A percentile compares a stretch with the other conserved stretches of the same genome.
Evolutionary conservation across 2,888 invertebrate genomes (phyloP).

Genomic region (Thumatha senex): DNA sequence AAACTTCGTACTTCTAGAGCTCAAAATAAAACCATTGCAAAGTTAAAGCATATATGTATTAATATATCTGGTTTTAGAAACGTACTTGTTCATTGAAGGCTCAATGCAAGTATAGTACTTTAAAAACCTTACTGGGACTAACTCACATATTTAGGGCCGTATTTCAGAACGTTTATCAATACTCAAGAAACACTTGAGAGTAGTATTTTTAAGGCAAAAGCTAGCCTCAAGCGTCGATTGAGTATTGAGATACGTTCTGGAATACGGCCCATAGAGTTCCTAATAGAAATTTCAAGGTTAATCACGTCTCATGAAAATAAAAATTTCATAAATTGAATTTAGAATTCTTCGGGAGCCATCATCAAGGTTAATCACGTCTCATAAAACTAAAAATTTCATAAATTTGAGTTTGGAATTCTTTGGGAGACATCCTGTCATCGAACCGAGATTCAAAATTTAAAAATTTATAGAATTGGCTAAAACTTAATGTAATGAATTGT

Average conservation of each 20-base stretch:
- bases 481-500: slow-evolving; percentile 59
- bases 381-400: slow-evolving; percentile 44
- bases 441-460: slow-evolving; percentile 56
- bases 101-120: slow-evolving; percentile 8
- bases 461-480: slow-evolving; percentile 73
- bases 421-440: slow-evolving; percentile 59
- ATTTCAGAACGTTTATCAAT: too few species aligned
- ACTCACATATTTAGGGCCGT: slow-evolving; percentile 6
- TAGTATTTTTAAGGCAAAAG: too few species aligned
- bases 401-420: slow-evolving; percentile 49
- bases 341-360: slow-evolving; percentile 53
- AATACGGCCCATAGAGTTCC: too few species aligned
- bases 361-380: slow-evolving; percentile 48
- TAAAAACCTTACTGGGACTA: slow-evolving; percentile 15
- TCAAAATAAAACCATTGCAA: neutral
- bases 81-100: slow-evolving; percentile 15
- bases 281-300: too few species aligned
- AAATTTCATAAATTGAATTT: slow-evolving; percentile 49
- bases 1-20: neutral
- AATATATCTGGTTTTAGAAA: slow-evolving; percentile 6
- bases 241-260: too few species aligned
- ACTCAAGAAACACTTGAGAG: too few species aligned
- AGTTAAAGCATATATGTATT: neutral
- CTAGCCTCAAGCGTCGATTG: too few species aligned
- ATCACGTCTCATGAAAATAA: slow-evolving; percentile 43